Base-by-base conservation (phyloP, 2,888 invertebrate species). In the Sphinx pinastri region DNA sequence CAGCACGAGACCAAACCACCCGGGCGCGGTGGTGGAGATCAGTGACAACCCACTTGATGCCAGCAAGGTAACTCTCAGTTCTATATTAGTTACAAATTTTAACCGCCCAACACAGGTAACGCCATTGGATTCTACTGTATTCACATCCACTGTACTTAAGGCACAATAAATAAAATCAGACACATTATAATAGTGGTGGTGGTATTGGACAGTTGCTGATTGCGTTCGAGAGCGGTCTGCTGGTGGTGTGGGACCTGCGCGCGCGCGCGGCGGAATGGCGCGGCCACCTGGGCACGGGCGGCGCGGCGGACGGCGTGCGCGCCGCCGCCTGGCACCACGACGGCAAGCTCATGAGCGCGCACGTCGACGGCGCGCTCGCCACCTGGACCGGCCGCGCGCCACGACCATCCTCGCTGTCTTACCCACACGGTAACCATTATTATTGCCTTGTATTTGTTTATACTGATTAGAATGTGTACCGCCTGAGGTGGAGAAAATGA, bases 321-420 rank as follows among this genome's bases (percentile, higher is more conserved):
- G 98, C 98, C 70, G 96, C 98, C 82, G 96, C 98, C 75, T 99
- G 99, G 99, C 99, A 99, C 90, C 97, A 98, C 93, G 99, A 99
- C 93, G 99, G 99, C 77, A 99, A 98, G 94, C 98, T 99, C 88
- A 98, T 99, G 96, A 97, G 97, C 79, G 98, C 98, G 82, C 99
- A 99, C 92, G 96, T 96, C 58, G 99, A 99, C 94, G 99, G 99
- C 74, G 98, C 98, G 72, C 95, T 99, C 73, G 97, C 98, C 81
- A 98, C 98, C 70, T 99, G 99, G 99, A 97, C 96, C 84, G 94
- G 97, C 73, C 96, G 97, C 84, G 96, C 96, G 79, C 95, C 95
- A 70, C 96, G 98, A 88, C 98, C 98, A 58, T 93, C 96, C 79
- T 96, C 96, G 81, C 95, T 98, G 84, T 96, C 97, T 69, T 97